Evolutionary conservation across 2,888 invertebrate genomes (phyloP), one percentile per base, ranked within the genome.

Genomic region (Meiosimyza decipiens): DNA sequence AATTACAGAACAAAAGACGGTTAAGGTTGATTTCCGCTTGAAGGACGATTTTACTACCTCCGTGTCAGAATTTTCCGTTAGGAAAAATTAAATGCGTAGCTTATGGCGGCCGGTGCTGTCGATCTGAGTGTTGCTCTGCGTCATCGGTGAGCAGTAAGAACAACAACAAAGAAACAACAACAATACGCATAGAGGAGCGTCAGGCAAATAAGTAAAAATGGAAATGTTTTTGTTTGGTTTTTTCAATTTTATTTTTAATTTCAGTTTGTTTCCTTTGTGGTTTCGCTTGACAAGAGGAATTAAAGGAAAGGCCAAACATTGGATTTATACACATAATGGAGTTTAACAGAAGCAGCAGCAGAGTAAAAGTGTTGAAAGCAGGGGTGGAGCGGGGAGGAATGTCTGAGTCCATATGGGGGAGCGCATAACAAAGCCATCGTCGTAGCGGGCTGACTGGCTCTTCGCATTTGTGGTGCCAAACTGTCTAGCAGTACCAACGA

Each of bases 211-310:
- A 40, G 7, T 40, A 40, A 40, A 40, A 40, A 40, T 40, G 40
- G 18, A 69, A 69, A 68, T 52, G 73, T 40, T 40, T 40, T 40
- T 40, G 40, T 40, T 40, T 40, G 40, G 40, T 40, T 40, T 40
- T 40, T 40, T 2, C 1, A 3, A 9, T 40, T 40, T 40, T 40
- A 40, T 40, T 40, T 40, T 40, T 40, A 40, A 40, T 40, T 40
- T 40, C 40, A 40, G 9, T 40, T 40, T 40, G 40, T 7, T 40
- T 40, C 67, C 73, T 18, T 55, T 18, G 16, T 16, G 18, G 65
- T 69, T 64, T 62, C 70, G 72, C 70, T 70, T 72, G 71, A 76
- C 71, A 75, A 57, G 70, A 72, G 70, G 67, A 75, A 72, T 67
- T 60, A 65, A 52, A 51, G 69, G 33, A 69, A 72, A 72, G 64